Conservation (phyloP, 1,140 invertebrate species). For the Bemisia tabaci region DNA sequence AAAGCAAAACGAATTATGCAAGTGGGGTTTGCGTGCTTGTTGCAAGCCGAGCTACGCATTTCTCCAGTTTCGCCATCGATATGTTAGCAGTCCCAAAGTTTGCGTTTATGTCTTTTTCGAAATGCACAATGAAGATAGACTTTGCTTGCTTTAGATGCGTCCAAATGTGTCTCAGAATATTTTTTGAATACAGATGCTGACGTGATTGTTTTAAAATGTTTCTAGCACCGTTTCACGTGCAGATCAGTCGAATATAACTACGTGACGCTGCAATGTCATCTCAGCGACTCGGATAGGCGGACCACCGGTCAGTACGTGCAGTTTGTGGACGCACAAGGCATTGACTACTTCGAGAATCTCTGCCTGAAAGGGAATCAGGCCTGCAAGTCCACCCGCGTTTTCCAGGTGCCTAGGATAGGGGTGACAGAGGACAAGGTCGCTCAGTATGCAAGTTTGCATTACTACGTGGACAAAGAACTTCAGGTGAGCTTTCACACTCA, state of each 20-base stretch:
- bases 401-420: conserved; percentile 65
- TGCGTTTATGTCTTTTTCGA: too few species aligned
- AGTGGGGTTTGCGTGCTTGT: too few species aligned
- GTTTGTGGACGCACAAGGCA: conserved; percentile 75
- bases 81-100: too few species aligned
- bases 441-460: conserved; percentile 79
- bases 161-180: too few species aligned
- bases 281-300: conserved; percentile 75
- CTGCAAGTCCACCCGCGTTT: conserved; percentile 62
- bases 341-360: conserved; percentile 92
- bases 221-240: conserved; percentile 72
- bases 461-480: conserved; percentile 85
- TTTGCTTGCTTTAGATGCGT: too few species aligned
- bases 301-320: conserved; percentile 70
- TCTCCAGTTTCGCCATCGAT: too few species aligned
- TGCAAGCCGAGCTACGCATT: too few species aligned
- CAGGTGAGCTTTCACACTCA: too few species aligned
- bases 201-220: conserved; percentile 16
- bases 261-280: conserved; percentile 74
- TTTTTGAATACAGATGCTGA: too few species aligned
- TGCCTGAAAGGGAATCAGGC: conserved; percentile 71
- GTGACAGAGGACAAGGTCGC: conserved; percentile 79
- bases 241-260: conserved; percentile 89
- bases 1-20: too few species aligned
- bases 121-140: too few species aligned